Evolutionary conservation across 2,797 vertebrate genomes (phyloP).

Genomic region (Epinephelus awoara): DNA sequence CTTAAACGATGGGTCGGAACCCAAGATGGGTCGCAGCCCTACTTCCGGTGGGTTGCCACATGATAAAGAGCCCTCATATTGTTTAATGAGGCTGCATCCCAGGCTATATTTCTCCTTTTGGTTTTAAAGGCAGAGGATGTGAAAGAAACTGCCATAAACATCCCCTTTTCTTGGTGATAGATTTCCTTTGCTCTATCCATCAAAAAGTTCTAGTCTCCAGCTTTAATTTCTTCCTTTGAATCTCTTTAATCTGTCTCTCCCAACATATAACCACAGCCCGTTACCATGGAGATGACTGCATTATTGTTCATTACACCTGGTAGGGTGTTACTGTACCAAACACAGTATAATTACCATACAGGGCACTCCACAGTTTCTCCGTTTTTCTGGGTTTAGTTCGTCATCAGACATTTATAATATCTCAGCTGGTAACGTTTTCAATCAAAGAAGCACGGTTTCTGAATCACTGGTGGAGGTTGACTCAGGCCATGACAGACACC

Average conservation of each 20-base stretch:
- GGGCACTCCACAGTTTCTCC: background rate
- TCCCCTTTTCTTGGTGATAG: constrained; percentile 60
- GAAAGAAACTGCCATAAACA: constrained; percentile 62
- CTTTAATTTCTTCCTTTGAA: constrained; percentile 54
- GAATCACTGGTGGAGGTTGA: constrained; percentile 31
- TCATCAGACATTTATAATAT: constrained; percentile 24
- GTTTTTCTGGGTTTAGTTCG: constrained; percentile 20
- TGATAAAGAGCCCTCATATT: constrained; percentile 77
- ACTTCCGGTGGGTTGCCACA: constrained; percentile 78
- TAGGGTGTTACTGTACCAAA: background rate
- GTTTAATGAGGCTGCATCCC: constrained; percentile 70
- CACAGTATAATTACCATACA: constrained; percentile 17
- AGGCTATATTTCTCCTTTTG: constrained; percentile 67
- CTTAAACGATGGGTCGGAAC: constrained; percentile 72
- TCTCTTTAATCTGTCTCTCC: constrained; percentile 55
- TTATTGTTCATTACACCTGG: constrained; percentile 44
- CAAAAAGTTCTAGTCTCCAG: constrained; percentile 53
- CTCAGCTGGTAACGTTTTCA: constrained; percentile 40
- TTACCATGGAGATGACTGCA: constrained; percentile 43
- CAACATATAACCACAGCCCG: constrained; percentile 43
- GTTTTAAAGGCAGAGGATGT: constrained; percentile 66
- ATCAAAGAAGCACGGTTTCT: constrained; percentile 22
- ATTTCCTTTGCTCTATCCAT: constrained; percentile 59
- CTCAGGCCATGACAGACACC: constrained; percentile 5
- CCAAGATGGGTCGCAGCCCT: constrained; percentile 71